These are phyloP conservation scores for Malthinus seriepunctatus DNA, from an alignment of 2,888 invertebrate species.

Conservation along the genomic window DNA sequence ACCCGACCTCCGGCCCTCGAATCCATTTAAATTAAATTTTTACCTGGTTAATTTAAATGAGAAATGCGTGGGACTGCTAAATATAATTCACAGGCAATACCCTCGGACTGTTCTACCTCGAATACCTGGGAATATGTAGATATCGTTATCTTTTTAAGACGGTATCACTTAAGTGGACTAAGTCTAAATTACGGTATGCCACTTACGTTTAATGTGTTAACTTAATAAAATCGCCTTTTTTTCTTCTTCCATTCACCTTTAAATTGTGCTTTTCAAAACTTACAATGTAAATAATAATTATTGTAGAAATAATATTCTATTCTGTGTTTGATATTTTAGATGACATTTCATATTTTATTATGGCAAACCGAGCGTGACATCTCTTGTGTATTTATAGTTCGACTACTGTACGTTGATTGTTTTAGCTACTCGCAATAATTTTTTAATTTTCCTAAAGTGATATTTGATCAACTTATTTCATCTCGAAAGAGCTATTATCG, in stretches of 20 bases:
- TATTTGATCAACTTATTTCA: too few species aligned
- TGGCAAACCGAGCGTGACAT: conserved; percentile 36
- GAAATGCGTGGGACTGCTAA: too few species aligned
- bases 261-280: not conserved
- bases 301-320: conserved; percentile 17
- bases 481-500: too few species aligned
- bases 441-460: too few species aligned
- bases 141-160: conserved; percentile 1
- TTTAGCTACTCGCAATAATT: too few species aligned
- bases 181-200: conserved; percentile 4
- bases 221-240: not conserved
- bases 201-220: not conserved
- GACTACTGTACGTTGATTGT: conserved; percentile 13
- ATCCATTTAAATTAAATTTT: too few species aligned
- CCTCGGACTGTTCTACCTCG: conserved; percentile 1
- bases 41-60: too few species aligned
- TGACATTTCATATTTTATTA: conserved; percentile 39
- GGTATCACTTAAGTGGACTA: conserved; percentile 3
- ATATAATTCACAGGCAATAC: not conserved
- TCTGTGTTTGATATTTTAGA: conserved; percentile 28
- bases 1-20: too few species aligned
- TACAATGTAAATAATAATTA: conserved; percentile 15
- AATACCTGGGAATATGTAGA: not conserved
- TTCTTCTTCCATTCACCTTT: not conserved
- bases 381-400: conserved; percentile 28